These are phyloP conservation scores for Drymodes brunneopygia DNA, from an alignment of 2,113 vertebrate genomes.

Conservation along the genomic window DNA sequence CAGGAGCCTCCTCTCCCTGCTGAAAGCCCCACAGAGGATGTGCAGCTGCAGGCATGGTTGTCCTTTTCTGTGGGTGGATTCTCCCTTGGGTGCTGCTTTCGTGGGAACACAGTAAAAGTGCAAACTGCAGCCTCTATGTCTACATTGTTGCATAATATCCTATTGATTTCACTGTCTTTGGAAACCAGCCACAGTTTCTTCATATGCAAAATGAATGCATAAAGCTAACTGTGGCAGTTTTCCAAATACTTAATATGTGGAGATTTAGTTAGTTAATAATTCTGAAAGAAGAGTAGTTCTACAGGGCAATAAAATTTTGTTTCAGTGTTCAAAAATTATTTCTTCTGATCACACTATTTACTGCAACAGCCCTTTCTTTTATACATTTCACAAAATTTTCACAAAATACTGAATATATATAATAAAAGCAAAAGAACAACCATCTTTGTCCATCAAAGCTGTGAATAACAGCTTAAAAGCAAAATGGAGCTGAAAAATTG, in stretches of 20 bases:
- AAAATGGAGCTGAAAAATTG: neutral
- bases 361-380: rapidly evolving
- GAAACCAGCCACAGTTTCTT: neutral
- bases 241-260: neutral
- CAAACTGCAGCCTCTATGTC: neutral
- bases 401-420: neutral
- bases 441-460: neutral
- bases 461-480: neutral
- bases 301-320: neutral
- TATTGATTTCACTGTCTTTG: neutral
- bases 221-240: neutral
- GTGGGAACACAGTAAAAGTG: neutral
- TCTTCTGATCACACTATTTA: neutral
- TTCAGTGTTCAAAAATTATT: neutral
- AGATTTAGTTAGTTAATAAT: neutral
- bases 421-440: neutral
- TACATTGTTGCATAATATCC: neutral
- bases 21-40: neutral
- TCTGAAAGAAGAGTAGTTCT: neutral
- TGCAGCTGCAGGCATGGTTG: rapidly evolving
- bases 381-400: too few species aligned
- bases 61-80: neutral
- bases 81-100: neutral
- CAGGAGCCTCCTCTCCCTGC: neutral
- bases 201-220: neutral